Conservation (phyloP, 92 coral and sea anemone genomes). For the Epizoanthus illoricatus region DNA sequence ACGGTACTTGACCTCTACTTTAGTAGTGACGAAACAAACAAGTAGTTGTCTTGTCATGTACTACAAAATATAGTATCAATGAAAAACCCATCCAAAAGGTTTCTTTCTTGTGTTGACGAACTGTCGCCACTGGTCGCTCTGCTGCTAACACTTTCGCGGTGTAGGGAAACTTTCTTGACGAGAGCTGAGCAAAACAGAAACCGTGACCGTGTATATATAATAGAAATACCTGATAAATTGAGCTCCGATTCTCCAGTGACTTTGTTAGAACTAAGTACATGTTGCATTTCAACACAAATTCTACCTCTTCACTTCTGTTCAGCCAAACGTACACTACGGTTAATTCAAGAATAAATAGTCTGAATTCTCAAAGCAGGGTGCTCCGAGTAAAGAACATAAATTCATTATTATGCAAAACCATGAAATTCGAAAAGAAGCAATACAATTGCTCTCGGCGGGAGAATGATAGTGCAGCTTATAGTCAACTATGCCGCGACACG, state of each 20-base stretch:
- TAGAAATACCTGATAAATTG: constrained; percentile 9
- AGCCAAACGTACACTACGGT: not conserved
- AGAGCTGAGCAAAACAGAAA: not conserved
- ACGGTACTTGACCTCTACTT: no score
- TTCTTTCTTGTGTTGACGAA: no score
- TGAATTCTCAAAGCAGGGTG: not conserved
- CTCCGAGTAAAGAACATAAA: not conserved
- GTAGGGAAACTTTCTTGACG: not conserved
- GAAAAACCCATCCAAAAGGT: no score
- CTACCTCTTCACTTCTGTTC: not conserved
- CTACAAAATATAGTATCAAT: no score
- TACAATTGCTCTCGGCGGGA: constrained; percentile 9
- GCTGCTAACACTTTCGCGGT: no score
- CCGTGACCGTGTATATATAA: not conserved
- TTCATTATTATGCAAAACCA: constrained; percentile 20
- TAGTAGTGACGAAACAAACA: no score
- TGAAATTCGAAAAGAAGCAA: not conserved
- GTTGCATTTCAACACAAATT: not conserved
- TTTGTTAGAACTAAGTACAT: constrained; percentile 11
- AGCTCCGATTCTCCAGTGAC: not conserved
- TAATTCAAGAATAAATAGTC: not conserved
- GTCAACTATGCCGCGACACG: not conserved
- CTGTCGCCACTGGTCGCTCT: no score
- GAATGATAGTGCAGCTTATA: not conserved
- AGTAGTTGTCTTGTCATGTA: no score